Evolutionary conservation across 2,113 vertebrate species (phyloP).

Genomic region (Hydropotes inermis): DNA sequence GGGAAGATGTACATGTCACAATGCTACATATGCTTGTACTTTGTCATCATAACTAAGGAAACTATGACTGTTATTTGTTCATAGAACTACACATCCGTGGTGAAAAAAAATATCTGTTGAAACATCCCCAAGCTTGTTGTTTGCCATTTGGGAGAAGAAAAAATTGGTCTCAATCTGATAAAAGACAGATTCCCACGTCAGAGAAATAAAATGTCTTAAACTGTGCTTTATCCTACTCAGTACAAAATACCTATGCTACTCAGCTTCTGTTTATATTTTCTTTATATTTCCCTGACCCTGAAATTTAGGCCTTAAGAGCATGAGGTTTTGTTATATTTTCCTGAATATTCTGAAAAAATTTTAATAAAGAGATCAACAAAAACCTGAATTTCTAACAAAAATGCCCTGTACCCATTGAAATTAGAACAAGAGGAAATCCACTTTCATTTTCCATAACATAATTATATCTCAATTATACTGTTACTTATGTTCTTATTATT

Average conservation of each 20-base stretch:
- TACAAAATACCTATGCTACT: not conserved
- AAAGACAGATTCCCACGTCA: not conserved
- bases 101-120: not conserved
- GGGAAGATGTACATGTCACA: not conserved
- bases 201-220: not conserved
- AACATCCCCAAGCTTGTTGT: not conserved
- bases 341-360: not conserved
- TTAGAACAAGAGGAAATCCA: not conserved
- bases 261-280: not conserved
- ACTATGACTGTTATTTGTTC: not conserved
- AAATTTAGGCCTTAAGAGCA: not conserved
- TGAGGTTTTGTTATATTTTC: not conserved
- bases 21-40: rapidly evolving
- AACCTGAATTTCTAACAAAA: not conserved
- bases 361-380: not conserved
- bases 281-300: not conserved
- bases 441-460: not conserved
- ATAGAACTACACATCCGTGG: not conserved
- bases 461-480: not conserved
- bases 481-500: not conserved
- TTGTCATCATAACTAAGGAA: not conserved
- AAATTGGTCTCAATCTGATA: not conserved
- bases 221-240: rapidly evolving
- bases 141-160: not conserved
- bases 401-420: not conserved